phyloP scores from a whole-genome alignment of 2,888 invertebrate species.

The Hemistola chrysoprasaria region DNA sequence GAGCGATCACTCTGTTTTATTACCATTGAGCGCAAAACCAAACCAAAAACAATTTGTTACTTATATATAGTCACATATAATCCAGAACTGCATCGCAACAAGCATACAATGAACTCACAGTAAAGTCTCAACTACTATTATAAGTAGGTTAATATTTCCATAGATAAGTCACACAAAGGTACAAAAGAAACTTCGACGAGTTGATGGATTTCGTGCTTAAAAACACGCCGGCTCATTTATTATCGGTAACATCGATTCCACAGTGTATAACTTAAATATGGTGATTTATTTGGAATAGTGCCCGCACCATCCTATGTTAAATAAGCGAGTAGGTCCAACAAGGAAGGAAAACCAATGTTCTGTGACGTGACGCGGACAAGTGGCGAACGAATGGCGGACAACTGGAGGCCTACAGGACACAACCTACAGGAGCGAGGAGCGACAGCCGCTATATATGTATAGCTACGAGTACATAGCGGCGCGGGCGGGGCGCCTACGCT shows the following conservation, averaged over 20 bases:
- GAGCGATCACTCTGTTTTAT: too few relatives aligned
- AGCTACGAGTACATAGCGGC: conserved; percentile 19
- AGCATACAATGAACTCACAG: conserved; percentile 7
- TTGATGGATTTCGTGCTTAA: background rate
- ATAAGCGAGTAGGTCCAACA: conserved; percentile 11
- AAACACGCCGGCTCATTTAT: background rate
- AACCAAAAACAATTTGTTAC: too few relatives aligned
- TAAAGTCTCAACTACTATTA: conserved; percentile 19
- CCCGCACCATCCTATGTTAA: conserved; percentile 13
- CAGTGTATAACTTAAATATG: too few relatives aligned
- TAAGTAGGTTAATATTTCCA: conserved; percentile 8
- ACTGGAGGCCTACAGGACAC: too few relatives aligned
- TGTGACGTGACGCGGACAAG: conserved; percentile 1
- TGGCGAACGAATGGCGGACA: too few relatives aligned
- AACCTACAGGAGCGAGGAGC: conserved; percentile 16
- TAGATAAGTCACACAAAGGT: conserved; percentile 11
- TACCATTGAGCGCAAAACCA: too few relatives aligned
- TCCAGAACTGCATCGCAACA: too few relatives aligned
- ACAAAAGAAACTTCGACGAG: conserved; percentile 7
- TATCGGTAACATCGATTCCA: too few relatives aligned
- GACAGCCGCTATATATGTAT: conserved; percentile 17
- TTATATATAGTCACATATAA: too few relatives aligned
- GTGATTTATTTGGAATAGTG: conserved; percentile 12
- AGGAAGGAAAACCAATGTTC: conserved; percentile 23
- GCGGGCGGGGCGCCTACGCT: conserved; percentile 54